Conservation (phyloP, 2,888 invertebrate genomes). For the Aphidius colemani region DNA sequence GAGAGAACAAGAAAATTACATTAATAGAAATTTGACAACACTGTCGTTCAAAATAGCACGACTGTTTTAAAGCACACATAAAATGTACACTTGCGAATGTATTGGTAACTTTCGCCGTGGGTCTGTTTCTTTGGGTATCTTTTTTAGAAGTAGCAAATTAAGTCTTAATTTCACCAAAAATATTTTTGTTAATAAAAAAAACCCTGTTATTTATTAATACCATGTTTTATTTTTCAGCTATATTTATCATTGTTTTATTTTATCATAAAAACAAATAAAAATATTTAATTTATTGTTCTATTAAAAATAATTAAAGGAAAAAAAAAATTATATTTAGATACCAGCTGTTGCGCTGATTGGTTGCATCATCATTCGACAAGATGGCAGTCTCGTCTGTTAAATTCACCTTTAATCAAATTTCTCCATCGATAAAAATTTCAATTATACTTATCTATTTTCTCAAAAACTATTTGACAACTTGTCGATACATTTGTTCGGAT, state of each 20-base stretch:
- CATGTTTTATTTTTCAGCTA: conserved; percentile 2
- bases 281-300: background rate
- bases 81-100: background rate
- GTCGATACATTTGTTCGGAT: background rate
- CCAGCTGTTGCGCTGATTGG: conserved; percentile 26
- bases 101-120: conserved; percentile 45
- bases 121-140: conserved; percentile 32
- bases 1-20: conserved; percentile 4
- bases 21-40: conserved; percentile 40
- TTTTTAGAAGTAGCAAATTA: conserved; percentile 24
- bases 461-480: no score
- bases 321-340: conserved; percentile 11
- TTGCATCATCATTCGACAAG: conserved; percentile 36
- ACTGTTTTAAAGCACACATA: conserved; percentile 31
- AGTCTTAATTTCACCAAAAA: no score
- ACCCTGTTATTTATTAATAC: no score
- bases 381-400: conserved; percentile 32
- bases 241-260: conserved; percentile 9
- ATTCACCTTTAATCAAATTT: background rate
- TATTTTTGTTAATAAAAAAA: no score
- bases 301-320: conserved; percentile 7
- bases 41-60: conserved; percentile 52
- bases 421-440: no score
- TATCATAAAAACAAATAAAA: background rate
- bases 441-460: no score